Evolutionary conservation across 2,888 invertebrate species (phyloP), one percentile per base, ranked within the genome.

Genomic region (Drosophila ochracea): DNA sequence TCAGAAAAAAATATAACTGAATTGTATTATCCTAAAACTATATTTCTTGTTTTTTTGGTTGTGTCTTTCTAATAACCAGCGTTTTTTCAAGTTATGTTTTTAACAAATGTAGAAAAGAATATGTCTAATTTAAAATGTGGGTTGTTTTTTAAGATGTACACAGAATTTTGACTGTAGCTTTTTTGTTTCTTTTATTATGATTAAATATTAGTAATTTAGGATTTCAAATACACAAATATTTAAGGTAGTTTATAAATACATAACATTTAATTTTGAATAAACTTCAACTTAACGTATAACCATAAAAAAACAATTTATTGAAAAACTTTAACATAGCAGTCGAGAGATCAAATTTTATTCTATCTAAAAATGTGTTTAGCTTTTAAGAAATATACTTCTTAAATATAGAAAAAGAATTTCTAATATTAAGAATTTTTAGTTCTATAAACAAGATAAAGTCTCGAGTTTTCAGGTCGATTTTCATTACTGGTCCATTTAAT

Each of bases 21-120:
- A 25, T 43, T 13, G 0, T 21, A 21, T n/a, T 4, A 41, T n/a
- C 2, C 10, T 10, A 41, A 10, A 41, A 41, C n/a, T n/a, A 10
- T 41, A 41, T 41, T 39, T 19, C 39, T 39, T 16, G 6, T 35
- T 9, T 31, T 9, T 31, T 31, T 31, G 9, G 9, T 13, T 35
- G 13, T 13, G 1, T 13, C 16, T 7, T 37, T 19, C 3, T n/a
- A n/a, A 2, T 2, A 41, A 41, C 2, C n/a, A 2, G 2, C 41
- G 0, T 41, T 41, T 41, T 41, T n/a, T 10, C 2, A n/a, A n/a
- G 2, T 2, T 19, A 39, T 10, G 4, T n/a, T 41, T 39, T n/a
- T n/a, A 3, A 11, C 0, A 41, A 19, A n/a, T n/a, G 2, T n/a
- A 0, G 11, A 43, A n/a, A n/a, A 11, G 0, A 43, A 43, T n/a